Percentiles rank a stretch among this genome's conserved stretches.
These are phyloP conservation scores for Carcinoscorpius rotundicauda DNA, from an alignment of 1,140 invertebrate genomes.

Conservation along the genomic window DNA sequence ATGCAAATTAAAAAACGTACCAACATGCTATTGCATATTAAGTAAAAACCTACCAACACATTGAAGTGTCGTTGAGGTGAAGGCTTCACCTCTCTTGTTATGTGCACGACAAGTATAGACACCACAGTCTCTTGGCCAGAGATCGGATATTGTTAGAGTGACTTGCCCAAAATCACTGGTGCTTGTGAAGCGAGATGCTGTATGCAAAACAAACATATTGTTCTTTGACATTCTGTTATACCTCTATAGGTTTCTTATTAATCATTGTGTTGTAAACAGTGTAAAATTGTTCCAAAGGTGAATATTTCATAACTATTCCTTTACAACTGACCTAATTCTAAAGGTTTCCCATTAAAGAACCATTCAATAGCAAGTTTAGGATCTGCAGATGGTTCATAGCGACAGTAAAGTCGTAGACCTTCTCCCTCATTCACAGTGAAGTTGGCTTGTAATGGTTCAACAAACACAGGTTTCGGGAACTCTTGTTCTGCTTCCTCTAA, in stretches of 20 bases:
- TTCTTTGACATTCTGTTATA: too few relatives aligned
- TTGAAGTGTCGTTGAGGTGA: slow-evolving; percentile 76
- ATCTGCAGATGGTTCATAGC: slow-evolving; percentile 91
- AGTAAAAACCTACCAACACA: slow-evolving; percentile 38
- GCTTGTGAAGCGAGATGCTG: slow-evolving; percentile 82
- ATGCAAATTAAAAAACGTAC: too few relatives aligned
- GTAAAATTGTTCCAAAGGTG: too few relatives aligned
- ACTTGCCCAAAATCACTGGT: slow-evolving; percentile 83
- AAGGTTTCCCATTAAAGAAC: slow-evolving; percentile 81
- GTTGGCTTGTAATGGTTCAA: slow-evolving; percentile 61
- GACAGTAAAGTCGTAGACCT: slow-evolving; percentile 78
- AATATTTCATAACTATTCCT: too few relatives aligned
- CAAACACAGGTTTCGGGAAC: slow-evolving; percentile 79
- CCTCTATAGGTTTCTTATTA: too few relatives aligned
- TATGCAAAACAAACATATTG: slow-evolving; percentile 26
- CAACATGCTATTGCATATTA: too few relatives aligned
- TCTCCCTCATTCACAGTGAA: slow-evolving; percentile 79
- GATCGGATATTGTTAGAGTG: slow-evolving; percentile 60
- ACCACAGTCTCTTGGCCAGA: slow-evolving; percentile 74
- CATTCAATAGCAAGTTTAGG: slow-evolving; percentile 87
- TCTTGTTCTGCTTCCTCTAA: slow-evolving; percentile 47
- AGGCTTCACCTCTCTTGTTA: slow-evolving; percentile 58
- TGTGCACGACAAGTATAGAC: slow-evolving; percentile 39
- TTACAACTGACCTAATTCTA: slow-evolving; percentile 51
- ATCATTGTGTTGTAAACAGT: not conserved